These are phyloP conservation scores for Stenodera caucasica DNA, from an alignment of 2,888 invertebrate genomes.

Conservation along the genomic window DNA sequence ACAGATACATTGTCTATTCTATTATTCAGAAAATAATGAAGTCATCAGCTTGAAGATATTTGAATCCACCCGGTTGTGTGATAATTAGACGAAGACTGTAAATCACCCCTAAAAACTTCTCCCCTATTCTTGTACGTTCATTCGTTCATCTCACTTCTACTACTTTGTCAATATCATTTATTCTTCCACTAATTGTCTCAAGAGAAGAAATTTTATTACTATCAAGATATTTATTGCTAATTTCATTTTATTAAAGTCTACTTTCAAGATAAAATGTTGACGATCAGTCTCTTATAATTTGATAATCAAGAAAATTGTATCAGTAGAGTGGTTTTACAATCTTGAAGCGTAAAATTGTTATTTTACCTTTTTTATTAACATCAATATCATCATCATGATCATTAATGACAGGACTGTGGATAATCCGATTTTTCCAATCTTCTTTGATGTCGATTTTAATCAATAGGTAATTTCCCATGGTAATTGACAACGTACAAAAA, in stretches of 20 bases:
- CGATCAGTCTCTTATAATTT: neutral
- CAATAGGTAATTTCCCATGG: no score
- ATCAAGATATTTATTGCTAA: conserved; percentile 16
- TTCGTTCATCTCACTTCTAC: neutral
- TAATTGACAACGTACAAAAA: no score
- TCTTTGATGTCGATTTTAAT: no score
- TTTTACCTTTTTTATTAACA: neutral
- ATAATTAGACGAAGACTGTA: conserved; percentile 25
- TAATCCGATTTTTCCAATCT: neutral
- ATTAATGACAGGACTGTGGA: neutral
- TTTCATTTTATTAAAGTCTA: conserved; percentile 14
- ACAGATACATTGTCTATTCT: neutral
- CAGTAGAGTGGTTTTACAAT: neutral
- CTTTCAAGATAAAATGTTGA: neutral
- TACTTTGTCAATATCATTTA: conserved; percentile 18
- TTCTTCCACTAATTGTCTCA: conserved; percentile 17
- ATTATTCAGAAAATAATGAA: conserved; percentile 17
- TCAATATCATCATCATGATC: neutral
- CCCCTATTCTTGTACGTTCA: neutral
- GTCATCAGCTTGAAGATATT: conserved; percentile 20
- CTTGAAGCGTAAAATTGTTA: neutral
- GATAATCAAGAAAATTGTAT: neutral
- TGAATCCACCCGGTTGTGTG: conserved; percentile 17
- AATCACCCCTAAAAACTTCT: conserved; percentile 13
- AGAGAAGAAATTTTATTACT: conserved; percentile 1